A percentile compares a stretch with the other conserved stretches of the same genome.
Conservation (phyloP, 2,797 vertebrate species). For the Microctenopoma steveboyesi region DNA sequence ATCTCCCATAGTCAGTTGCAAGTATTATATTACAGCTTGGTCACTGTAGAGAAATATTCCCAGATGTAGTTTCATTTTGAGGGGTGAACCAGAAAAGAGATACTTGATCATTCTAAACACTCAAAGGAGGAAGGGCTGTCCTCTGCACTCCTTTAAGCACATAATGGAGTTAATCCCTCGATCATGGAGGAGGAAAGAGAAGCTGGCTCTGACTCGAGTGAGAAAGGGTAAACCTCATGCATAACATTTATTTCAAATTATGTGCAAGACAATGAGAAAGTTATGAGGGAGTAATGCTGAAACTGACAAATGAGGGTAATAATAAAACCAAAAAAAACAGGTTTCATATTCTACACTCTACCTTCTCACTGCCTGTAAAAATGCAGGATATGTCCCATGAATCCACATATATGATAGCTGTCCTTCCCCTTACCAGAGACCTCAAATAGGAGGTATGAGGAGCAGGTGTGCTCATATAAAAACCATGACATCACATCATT, state of each 20-base stretch:
- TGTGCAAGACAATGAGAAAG: constrained; percentile 45
- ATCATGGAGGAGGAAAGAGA: constrained; percentile 35
- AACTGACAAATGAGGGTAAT: constrained; percentile 69
- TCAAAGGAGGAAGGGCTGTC: constrained; percentile 37
- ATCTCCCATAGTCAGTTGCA: constrained; percentile 58
- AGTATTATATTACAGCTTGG: constrained; percentile 68
- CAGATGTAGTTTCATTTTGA: constrained; percentile 66
- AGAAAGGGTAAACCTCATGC: constrained; percentile 31
- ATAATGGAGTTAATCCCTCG: constrained; percentile 48
- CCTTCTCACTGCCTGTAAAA: constrained; percentile 70
- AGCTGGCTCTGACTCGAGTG: constrained; percentile 39
- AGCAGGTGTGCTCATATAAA: constrained; percentile 73
- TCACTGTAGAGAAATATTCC: constrained; percentile 66
- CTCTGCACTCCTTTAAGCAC: constrained; percentile 26
- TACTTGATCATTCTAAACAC: constrained; percentile 53
- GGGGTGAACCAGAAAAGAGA: constrained; percentile 44
- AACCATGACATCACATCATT: constrained; percentile 44
- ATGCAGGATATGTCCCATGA: constrained; percentile 60
- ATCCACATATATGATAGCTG: constrained; percentile 65
- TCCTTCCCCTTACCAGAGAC: constrained; percentile 73
- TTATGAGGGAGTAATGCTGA: constrained; percentile 58
- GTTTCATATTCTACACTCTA: constrained; percentile 65
- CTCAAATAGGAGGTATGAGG: constrained; percentile 56
- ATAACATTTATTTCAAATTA: constrained; percentile 40
- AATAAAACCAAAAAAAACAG: constrained; percentile 71